These are phyloP conservation scores for Petaurus breviceps DNA, from an alignment of 2,113 vertebrate species.

Conservation along the genomic window DNA sequence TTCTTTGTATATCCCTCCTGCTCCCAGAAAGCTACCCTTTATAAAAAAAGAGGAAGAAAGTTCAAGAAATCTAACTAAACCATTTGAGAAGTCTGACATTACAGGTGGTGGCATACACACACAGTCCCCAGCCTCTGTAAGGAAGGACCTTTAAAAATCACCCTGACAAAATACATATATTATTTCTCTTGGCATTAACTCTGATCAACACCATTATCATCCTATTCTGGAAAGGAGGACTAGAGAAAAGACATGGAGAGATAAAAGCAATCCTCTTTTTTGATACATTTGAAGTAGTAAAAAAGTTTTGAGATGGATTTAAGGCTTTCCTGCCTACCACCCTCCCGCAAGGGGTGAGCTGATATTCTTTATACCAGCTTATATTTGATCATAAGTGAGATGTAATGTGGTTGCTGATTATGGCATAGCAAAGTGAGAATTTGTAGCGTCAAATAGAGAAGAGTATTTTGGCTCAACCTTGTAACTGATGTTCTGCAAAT, in stretches of 20 bases:
- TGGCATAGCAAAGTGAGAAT: background rate
- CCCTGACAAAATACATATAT: background rate
- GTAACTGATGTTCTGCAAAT: background rate
- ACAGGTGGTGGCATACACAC: background rate
- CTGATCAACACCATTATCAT: background rate
- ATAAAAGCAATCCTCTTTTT: background rate
- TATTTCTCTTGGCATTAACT: background rate
- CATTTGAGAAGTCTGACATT: background rate
- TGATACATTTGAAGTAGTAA: background rate
- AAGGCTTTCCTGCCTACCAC: background rate
- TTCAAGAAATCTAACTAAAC: background rate
- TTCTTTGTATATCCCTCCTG: background rate
- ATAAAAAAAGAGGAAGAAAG: background rate
- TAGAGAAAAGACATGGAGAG: background rate
- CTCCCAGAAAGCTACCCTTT: background rate
- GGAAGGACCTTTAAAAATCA: background rate
- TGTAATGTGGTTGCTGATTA: background rate
- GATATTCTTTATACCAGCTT: background rate
- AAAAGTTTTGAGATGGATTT: background rate
- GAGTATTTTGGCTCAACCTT: constrained; percentile 19
- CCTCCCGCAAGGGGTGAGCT: background rate
- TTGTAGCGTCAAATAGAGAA: constrained; percentile 11
- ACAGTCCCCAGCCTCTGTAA: background rate
- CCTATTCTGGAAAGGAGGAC: background rate
- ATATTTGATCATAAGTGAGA: background rate